phyloP scores from a whole-genome alignment of 2,888 invertebrate species.

The Panzeria rudis region DNA sequence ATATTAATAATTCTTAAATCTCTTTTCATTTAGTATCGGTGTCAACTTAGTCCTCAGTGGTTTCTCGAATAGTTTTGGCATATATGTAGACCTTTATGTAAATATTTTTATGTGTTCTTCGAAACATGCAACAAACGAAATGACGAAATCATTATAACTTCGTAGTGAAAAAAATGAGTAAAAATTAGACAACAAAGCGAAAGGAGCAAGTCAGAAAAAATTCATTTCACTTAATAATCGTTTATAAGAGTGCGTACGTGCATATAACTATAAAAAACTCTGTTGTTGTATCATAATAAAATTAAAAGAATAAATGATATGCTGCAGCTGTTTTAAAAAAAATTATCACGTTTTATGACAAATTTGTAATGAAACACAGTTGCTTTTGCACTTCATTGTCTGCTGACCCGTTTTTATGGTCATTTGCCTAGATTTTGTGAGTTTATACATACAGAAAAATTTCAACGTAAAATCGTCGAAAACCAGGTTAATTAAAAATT shows the following conservation, averaged over 20 bases:
- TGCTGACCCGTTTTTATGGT: constrained; percentile 2
- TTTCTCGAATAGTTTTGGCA: too few relatives aligned
- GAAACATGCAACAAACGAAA: too few relatives aligned
- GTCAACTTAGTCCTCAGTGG: too few relatives aligned
- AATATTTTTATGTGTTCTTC: too few relatives aligned
- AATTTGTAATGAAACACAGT: constrained; percentile 3
- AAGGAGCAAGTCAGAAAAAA: not conserved
- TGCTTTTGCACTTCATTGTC: constrained; percentile 5
- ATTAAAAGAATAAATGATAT: constrained; percentile 9
- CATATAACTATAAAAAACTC: too few relatives aligned
- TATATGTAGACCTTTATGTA: too few relatives aligned
- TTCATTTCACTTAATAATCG: not conserved
- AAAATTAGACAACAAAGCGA: not conserved
- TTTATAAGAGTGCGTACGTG: not conserved
- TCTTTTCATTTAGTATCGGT: too few relatives aligned
- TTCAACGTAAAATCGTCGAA: too few relatives aligned
- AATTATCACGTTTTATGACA: constrained; percentile 57
- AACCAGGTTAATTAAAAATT: too few relatives aligned
- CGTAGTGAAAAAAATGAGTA: not conserved
- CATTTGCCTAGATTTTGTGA: not conserved
- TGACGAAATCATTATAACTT: too few relatives aligned
- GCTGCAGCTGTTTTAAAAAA: constrained; percentile 43
- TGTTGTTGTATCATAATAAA: constrained; percentile 2
- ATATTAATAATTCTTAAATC: too few relatives aligned
- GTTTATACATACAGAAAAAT: not conserved